Evolutionary conservation across 2,113 vertebrate genomes (phyloP).

Genomic region (Thalassoma bifasciatum): DNA sequence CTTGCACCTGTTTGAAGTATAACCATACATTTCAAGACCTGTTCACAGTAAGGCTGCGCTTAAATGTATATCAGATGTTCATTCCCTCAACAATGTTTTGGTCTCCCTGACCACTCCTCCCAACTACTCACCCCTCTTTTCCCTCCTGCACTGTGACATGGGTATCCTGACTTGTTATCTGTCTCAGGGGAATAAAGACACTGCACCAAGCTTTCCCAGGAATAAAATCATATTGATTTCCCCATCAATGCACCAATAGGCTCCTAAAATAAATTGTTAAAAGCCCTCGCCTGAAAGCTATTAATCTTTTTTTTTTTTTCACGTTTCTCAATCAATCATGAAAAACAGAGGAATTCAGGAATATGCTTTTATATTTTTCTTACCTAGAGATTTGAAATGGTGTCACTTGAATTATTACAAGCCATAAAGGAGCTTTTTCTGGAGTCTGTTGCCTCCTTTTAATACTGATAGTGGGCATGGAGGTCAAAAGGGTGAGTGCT

Average conservation of each 20-base stretch:
- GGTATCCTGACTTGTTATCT: constrained; percentile 6
- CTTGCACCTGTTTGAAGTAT: too few species aligned
- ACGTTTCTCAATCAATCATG: neutral
- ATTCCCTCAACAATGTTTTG: neutral
- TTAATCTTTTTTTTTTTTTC: constrained; percentile 22
- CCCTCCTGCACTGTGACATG: constrained; percentile 1
- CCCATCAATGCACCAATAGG: neutral
- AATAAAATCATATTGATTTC: constrained; percentile 42
- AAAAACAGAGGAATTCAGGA: neutral
- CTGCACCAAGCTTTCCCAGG: neutral
- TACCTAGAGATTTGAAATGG: neutral
- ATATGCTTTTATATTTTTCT: neutral
- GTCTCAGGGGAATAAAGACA: constrained; percentile 22
- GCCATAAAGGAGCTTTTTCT: constrained; percentile 32
- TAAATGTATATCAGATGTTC: neutral
- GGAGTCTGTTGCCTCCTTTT: constrained; percentile 38
- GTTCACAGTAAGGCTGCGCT: neutral
- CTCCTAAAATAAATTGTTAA: constrained; percentile 18
- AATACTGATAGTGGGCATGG: constrained; percentile 29
- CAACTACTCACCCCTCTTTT: neutral
- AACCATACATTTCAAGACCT: too few species aligned
- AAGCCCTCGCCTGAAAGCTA: constrained; percentile 12
- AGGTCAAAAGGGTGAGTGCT: constrained; percentile 30
- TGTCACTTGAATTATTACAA: constrained; percentile 1
- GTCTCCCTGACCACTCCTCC: constrained; percentile 1